Conservation (phyloP, 1,140 invertebrate species). For the Drosophila simulans region DNA sequence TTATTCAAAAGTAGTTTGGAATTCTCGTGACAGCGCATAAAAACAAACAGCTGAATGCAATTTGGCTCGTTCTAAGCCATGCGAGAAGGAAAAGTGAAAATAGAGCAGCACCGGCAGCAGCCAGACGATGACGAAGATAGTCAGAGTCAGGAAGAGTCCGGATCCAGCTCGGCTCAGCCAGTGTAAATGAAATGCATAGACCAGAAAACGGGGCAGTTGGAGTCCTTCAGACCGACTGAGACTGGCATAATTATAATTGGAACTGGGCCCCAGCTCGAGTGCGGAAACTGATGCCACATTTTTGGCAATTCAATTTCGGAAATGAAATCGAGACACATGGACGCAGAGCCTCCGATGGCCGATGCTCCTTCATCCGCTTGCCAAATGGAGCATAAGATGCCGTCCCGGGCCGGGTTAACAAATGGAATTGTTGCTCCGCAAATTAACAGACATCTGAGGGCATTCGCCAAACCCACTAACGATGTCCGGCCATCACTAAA, state of each 20-base stretch:
- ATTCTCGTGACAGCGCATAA: constrained; percentile 76
- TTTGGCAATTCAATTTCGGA: constrained; percentile 65
- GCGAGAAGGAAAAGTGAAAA: constrained; percentile 64
- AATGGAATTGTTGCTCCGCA: constrained; percentile 68
- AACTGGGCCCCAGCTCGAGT: constrained; percentile 37
- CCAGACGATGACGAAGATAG: constrained; percentile 41
- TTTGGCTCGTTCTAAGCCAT: constrained; percentile 65
- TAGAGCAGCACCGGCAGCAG: constrained; percentile 29
- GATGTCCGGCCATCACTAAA: constrained; percentile 35
- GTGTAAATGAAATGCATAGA: constrained; percentile 70
- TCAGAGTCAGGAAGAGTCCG: constrained; percentile 14
- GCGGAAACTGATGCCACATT: constrained; percentile 42
- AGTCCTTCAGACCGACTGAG: constrained; percentile 48
- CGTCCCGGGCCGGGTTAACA: constrained; percentile 59
- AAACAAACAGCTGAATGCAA: constrained; percentile 79
- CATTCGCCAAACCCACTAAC: constrained; percentile 18
- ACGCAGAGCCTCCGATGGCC: neutral
- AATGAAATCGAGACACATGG: constrained; percentile 56
- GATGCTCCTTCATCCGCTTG: constrained; percentile 16
- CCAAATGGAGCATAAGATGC: constrained; percentile 66
- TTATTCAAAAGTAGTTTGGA: constrained; percentile 78
- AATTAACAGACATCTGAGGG: constrained; percentile 72
- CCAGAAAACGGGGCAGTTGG: constrained; percentile 49
- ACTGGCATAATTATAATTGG: constrained; percentile 65
- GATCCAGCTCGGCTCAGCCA: constrained; percentile 21